A percentile compares a stretch with the other conserved stretches of the same genome.
phyloP scores from a whole-genome alignment of 1,140 invertebrate species.

The Drosophila chauvacae region DNA sequence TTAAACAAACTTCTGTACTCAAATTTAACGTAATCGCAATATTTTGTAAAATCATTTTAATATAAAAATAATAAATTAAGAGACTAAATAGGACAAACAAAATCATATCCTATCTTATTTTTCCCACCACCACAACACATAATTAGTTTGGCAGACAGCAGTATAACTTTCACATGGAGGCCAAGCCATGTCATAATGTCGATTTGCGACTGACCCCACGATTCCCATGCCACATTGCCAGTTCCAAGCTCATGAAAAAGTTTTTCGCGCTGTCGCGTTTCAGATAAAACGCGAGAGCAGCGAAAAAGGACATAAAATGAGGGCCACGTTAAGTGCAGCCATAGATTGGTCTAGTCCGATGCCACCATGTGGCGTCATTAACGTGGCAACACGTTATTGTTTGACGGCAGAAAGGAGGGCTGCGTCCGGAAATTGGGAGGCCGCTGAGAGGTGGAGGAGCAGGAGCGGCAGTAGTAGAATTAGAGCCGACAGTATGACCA shows the following conservation, averaged over 20 bases:
- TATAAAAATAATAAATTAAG: background rate
- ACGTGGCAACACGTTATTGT: constrained; percentile 48
- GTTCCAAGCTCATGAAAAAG: constrained; percentile 25
- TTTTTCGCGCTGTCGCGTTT: constrained; percentile 33
- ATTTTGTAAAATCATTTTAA: background rate
- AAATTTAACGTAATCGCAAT: too few relatives aligned
- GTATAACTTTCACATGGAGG: background rate
- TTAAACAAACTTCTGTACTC: background rate
- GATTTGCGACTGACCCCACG: constrained; percentile 14
- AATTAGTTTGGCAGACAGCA: constrained; percentile 13
- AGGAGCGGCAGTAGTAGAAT: constrained; percentile 17
- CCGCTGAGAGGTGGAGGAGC: background rate
- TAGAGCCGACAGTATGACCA: constrained; percentile 42
- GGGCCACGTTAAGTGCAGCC: constrained; percentile 66
- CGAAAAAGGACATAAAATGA: constrained; percentile 60
- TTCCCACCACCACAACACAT: constrained; percentile 2
- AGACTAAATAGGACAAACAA: constrained; percentile 1
- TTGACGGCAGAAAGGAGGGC: constrained; percentile 1
- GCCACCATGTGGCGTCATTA: constrained; percentile 72
- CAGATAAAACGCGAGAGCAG: constrained; percentile 42
- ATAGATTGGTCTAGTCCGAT: constrained; percentile 47
- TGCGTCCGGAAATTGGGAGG: constrained; percentile 6
- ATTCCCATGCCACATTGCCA: background rate
- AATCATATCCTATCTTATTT: background rate
- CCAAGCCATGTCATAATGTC: constrained; percentile 30